Evolutionary conservation across 2,113 vertebrate species (phyloP), one percentile per base, ranked within the genome.

Genomic region (Hiodon tergisus): DNA sequence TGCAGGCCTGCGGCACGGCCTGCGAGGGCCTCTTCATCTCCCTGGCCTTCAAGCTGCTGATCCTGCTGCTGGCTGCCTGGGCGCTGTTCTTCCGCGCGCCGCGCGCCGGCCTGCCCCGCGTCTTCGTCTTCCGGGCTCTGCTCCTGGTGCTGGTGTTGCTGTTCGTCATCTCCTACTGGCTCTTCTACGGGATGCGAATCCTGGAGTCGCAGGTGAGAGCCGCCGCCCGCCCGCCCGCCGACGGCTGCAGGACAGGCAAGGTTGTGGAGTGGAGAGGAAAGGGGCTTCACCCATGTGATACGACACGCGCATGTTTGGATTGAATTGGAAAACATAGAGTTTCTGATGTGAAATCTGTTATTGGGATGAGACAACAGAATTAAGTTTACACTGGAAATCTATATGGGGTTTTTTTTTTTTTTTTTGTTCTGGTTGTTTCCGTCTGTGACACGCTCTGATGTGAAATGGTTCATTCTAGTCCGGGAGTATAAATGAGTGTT

Each of bases 1-100:
- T 97, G 85, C 92, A 95, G 84, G 90, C 89, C 0, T 99, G 97
- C 57, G 95, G 94, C 80, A 94, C 95, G 13, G 93, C 95, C 8
- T 99, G 97, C 10, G 95, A 99, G 85, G 97, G 97, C 71, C 90
- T 99, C 74, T 97, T 96, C 81, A 96, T 99, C 81, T 99, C 97
- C 0, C 91, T 99, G 85, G 94, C 96, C 0, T 98, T 99, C 80
- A 99, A 99, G 83, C 91, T 98, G 81, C 92, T 99, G 76, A 95
- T 99, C 8, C 92, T 99, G 79, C 90, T 95, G 77, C 91, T 98
- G 11, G 96, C 96, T 4, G 93, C 94, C 76, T 98, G 97, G 97
- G 96, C 96, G 0, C 92, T 98, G 31, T 99, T 98, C 2, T 94
- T 97, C 81, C 91, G 95, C 54, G 89, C 88, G 0, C 93, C 91